Conservation (phyloP, 2,113 vertebrate species). For the Heliornis fulica region DNA sequence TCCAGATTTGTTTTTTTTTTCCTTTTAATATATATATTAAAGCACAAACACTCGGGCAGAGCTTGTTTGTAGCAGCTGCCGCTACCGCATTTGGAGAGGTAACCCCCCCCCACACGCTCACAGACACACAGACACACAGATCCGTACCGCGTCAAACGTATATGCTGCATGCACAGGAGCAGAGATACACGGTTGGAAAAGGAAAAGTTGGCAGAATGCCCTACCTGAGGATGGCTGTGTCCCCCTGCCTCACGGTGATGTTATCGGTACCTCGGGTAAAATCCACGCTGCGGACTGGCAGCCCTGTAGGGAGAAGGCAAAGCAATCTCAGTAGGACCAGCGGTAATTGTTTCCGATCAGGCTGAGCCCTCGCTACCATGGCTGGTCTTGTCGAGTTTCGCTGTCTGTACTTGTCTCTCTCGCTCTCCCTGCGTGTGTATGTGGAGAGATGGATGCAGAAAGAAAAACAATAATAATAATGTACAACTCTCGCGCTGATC, state of each 20-base stretch:
- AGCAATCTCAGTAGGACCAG: constrained; percentile 95
- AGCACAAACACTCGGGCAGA: neutral
- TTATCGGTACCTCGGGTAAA: constrained; percentile 97
- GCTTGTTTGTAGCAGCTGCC: neutral
- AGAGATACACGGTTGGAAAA: neutral
- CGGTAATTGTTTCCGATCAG: constrained; percentile 91
- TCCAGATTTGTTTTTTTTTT: neutral
- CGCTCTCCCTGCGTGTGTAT: neutral
- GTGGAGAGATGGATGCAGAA: neutral
- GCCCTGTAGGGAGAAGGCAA: constrained; percentile 98
- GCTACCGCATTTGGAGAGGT: neutral
- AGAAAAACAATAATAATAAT: constrained; percentile 61
- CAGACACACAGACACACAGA: neutral
- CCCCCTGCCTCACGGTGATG: constrained; percentile 99
- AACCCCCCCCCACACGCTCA: neutral
- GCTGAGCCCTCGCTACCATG: constrained; percentile 88
- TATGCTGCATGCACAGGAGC: neutral
- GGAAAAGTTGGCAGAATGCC: constrained; percentile 66
- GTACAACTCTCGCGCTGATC: constrained; percentile 63
- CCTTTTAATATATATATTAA: neutral
- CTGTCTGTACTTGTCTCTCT: constrained; percentile 6
- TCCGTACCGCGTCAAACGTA: neutral
- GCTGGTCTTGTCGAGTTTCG: constrained; percentile 72
- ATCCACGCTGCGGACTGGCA: constrained; percentile 98
- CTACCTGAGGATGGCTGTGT: constrained; percentile 98